These are phyloP conservation scores for Mola mola DNA, from an alignment of 2,113 vertebrate genomes.

Conservation along the genomic window DNA sequence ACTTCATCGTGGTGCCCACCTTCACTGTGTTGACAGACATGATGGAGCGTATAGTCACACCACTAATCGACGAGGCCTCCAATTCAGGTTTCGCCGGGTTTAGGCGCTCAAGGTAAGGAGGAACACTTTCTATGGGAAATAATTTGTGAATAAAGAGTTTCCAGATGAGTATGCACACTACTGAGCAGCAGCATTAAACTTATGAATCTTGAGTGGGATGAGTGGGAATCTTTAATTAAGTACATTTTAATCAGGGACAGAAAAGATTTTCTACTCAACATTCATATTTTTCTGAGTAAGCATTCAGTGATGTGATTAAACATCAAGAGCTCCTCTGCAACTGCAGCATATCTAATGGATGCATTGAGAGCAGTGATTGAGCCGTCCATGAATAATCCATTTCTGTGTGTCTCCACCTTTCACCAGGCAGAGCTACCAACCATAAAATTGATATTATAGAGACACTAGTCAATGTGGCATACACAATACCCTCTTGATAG, in stretches of 20 bases:
- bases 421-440: conserved; percentile 55
- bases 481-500: conserved; percentile 12
- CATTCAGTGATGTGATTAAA: conserved; percentile 31
- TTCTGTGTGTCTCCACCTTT: conserved; percentile 55
- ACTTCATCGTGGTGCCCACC: conserved; percentile 98
- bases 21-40: conserved; percentile 97
- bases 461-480: conserved; percentile 42
- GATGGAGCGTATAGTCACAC: conserved; percentile 95
- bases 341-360: conserved; percentile 53
- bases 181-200: background rate
- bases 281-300: conserved; percentile 11
- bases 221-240: conserved; percentile 10
- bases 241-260: conserved; percentile 27
- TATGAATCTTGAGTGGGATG: conserved; percentile 21
- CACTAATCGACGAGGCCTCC: conserved; percentile 90
- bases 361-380: conserved; percentile 52
- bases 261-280: conserved; percentile 12
- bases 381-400: conserved; percentile 62
- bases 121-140: background rate
- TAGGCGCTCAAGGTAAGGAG: conserved; percentile 88
- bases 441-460: conserved; percentile 74
- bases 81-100: conserved; percentile 84
- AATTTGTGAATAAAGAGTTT: background rate
- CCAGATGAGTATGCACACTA: background rate
- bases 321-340: conserved; percentile 34